Evolutionary conservation across 92 coral and sea anemone species (phyloP), one percentile per base, ranked within the genome.

Genomic region (Actinostola sp.): DNA sequence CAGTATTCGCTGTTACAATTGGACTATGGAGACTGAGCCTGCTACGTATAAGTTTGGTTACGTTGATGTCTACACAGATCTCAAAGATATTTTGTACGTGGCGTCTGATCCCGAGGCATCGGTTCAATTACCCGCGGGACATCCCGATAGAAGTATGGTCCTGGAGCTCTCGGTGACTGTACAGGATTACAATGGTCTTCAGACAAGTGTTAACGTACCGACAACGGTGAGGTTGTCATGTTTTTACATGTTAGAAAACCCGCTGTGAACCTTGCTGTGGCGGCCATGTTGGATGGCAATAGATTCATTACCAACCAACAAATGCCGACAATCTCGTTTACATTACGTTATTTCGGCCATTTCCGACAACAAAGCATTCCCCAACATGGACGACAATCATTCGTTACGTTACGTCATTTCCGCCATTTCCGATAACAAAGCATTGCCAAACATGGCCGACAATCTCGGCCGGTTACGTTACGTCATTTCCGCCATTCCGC

Each of bases 21-120:
- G 89, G 89, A 68, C 83, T 30, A 49, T 72, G 39, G 64, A 85
- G 29, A 56, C 50, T 8, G 53, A 21, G 35, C 89, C 89, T 12
- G 77, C 67, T 49, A 43, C 56, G 53, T 85, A 79, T 73, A 72
- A 58, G 49, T 66, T 85, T 42, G 74, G 70, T 12, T 85, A 72
- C 66, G 41, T 20, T 2, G 85, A 85, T 61, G 72, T 75, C 27
- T 75, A 75, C 29, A 38, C 65, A 48, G 81, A 75, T 49, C 59
- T 75, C 9, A 17, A 8, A 9, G 35, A 75, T 66, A 75, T 75
- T 20, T 32, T 75, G 5, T 75, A 49, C 55, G 58, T 50, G 3
- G 32, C 72, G 15, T 16, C 29, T 8, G 46, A 63, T 24, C 49
- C 48, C 13, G 61, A 33, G 8, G 16, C 61, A 0, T 9, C 29